Evolutionary conservation across 2,113 vertebrate genomes (phyloP).

Genomic region (Semnopithecus entellus): DNA sequence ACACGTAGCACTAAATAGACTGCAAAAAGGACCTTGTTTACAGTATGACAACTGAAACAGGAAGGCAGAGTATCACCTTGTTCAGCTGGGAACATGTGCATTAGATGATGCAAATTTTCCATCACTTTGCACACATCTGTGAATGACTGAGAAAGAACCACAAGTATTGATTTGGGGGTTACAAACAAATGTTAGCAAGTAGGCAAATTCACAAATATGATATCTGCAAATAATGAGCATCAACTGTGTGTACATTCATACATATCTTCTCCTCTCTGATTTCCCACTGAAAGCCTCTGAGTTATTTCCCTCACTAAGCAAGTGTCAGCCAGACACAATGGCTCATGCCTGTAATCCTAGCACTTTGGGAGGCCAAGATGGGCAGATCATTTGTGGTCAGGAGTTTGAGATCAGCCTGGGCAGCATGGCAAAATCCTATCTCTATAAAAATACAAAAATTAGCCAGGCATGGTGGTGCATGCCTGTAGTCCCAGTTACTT

Average conservation of each 20-base stretch:
- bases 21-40: background rate
- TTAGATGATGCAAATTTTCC: background rate
- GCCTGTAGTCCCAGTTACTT: too few species aligned
- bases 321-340: background rate
- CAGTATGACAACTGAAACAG: background rate
- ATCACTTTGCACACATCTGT: background rate
- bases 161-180: background rate
- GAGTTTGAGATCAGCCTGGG: too few species aligned
- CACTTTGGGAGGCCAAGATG: too few species aligned
- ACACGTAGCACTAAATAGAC: background rate
- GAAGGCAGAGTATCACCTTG: background rate
- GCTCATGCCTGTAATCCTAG: too few species aligned
- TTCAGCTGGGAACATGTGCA: background rate
- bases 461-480: too few species aligned
- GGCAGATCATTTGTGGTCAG: too few species aligned
- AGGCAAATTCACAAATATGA: constrained; percentile 18
- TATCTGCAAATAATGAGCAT: constrained; percentile 17
- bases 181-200: background rate
- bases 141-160: background rate
- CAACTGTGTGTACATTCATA: background rate
- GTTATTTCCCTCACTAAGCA: background rate
- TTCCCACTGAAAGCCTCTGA: background rate
- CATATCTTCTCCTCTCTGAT: background rate
- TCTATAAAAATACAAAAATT: too few species aligned
- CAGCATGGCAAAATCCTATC: too few species aligned